Conservation (phyloP, 2,113 vertebrate genomes). For the Gymnogyps californianus region DNA sequence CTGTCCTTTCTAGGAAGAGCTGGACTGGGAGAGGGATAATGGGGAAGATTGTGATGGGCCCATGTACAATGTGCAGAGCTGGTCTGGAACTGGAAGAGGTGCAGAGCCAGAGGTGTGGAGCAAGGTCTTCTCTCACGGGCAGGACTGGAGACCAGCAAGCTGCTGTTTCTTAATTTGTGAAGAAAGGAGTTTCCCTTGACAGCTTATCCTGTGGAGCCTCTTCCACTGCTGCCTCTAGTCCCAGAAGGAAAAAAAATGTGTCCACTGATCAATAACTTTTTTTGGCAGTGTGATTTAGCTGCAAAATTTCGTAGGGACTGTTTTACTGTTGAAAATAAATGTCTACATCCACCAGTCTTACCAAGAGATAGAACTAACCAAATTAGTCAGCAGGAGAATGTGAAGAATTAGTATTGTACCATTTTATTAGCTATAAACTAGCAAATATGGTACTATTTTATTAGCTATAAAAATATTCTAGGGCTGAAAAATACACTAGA, state of each 20-base stretch:
- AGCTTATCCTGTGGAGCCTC: background rate
- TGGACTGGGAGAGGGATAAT: background rate
- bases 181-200: background rate
- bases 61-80: background rate
- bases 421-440: slow-evolving; percentile 35
- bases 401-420: background rate
- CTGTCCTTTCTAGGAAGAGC: background rate
- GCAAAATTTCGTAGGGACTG: background rate
- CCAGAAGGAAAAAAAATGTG: background rate
- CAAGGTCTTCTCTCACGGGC: background rate
- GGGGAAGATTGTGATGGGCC: background rate
- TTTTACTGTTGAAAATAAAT: background rate
- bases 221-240: background rate
- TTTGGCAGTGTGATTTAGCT: background rate
- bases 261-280: background rate
- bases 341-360: background rate
- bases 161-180: background rate
- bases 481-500: background rate
- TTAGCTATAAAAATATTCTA: slow-evolving; percentile 12
- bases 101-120: background rate
- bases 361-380: background rate
- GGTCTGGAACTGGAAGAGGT: background rate
- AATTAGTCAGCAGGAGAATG: background rate
- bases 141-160: background rate
- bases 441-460: slow-evolving; percentile 5